Conservation (phyloP, 2,797 vertebrate genomes). For the Fundulus diaphanus region DNA sequence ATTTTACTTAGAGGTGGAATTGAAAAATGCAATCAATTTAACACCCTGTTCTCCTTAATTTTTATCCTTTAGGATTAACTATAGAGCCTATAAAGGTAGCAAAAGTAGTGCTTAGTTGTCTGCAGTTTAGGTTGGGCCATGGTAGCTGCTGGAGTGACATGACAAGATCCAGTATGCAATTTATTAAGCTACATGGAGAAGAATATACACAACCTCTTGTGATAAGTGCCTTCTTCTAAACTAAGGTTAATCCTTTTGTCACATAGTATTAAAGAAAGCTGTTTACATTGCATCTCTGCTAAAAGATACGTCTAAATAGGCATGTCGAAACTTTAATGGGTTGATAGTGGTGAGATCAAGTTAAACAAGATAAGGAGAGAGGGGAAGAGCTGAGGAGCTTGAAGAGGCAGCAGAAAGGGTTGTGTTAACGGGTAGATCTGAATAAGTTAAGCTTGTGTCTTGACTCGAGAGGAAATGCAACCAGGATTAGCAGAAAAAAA, state of each 20-base stretch:
- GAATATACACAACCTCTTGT: neutral
- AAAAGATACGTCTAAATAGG: neutral
- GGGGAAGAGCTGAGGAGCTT: neutral
- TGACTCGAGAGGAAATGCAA: neutral
- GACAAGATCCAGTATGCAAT: neutral
- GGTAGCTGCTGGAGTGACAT: neutral
- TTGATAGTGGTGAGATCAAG: neutral
- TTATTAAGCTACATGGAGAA: too few species aligned
- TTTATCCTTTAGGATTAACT: neutral
- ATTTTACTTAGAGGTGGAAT: neutral
- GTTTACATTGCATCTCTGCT: neutral
- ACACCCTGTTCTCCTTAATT: neutral
- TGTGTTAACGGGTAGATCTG: neutral
- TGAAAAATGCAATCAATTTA: neutral
- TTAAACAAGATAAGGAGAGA: constrained; percentile 6
- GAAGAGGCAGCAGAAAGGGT: neutral
- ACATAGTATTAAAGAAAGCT: too few species aligned
- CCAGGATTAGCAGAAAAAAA: neutral
- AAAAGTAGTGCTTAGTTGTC: neutral
- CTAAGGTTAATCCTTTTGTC: neutral
- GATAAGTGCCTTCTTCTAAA: neutral
- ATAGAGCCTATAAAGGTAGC: neutral
- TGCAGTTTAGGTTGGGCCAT: neutral
- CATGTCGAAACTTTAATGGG: neutral
- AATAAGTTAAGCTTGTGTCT: neutral